Percentiles rank a stretch among this genome's conserved stretches.
Conservation (phyloP, 2,797 vertebrate species). For the Parauchenoglanis ngamensis region DNA sequence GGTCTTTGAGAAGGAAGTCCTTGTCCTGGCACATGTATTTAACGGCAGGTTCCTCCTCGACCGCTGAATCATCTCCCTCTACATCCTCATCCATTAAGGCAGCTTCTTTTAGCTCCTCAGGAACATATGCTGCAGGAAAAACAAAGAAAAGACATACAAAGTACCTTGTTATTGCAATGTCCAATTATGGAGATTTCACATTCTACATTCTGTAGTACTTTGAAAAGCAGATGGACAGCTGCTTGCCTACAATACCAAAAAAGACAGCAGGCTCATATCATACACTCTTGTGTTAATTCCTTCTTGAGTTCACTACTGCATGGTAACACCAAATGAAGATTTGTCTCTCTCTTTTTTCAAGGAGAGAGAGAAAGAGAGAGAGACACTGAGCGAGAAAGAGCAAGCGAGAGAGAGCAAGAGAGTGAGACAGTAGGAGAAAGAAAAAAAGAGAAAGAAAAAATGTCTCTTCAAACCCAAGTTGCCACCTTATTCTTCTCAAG, state of each 20-base stretch:
- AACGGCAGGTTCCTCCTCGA: slow-evolving; percentile 86
- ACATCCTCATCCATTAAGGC: slow-evolving; percentile 88
- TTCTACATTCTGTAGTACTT: slow-evolving; percentile 55
- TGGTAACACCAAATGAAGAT: slow-evolving; percentile 83
- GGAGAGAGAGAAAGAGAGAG: slow-evolving; percentile 68
- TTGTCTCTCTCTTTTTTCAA: slow-evolving; percentile 81
- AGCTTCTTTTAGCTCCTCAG: slow-evolving; percentile 95
- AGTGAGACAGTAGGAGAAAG: slow-evolving; percentile 58
- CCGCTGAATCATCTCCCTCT: slow-evolving; percentile 84
- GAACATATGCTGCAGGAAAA: slow-evolving; percentile 85
- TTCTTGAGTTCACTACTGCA: slow-evolving; percentile 69
- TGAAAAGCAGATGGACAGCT: slow-evolving; percentile 43
- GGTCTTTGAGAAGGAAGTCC: slow-evolving; percentile 84
- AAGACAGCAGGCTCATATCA: slow-evolving; percentile 62
- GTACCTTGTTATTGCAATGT: slow-evolving; percentile 47
- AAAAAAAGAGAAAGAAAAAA: slow-evolving; percentile 69
- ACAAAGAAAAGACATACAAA: slow-evolving; percentile 44
- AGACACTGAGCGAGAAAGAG: slow-evolving; percentile 64
- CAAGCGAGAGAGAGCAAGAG: slow-evolving; percentile 50
- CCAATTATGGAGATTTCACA: slow-evolving; percentile 53
- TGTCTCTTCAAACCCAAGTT: slow-evolving; percentile 97
- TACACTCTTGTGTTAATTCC: slow-evolving; percentile 66
- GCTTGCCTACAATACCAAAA: slow-evolving; percentile 55
- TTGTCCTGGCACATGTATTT: slow-evolving; percentile 92
- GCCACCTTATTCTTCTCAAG: slow-evolving; percentile 99